Evolutionary conservation across 2,797 vertebrate genomes (phyloP).

Genomic region (Synaphobranchus kaupii): DNA sequence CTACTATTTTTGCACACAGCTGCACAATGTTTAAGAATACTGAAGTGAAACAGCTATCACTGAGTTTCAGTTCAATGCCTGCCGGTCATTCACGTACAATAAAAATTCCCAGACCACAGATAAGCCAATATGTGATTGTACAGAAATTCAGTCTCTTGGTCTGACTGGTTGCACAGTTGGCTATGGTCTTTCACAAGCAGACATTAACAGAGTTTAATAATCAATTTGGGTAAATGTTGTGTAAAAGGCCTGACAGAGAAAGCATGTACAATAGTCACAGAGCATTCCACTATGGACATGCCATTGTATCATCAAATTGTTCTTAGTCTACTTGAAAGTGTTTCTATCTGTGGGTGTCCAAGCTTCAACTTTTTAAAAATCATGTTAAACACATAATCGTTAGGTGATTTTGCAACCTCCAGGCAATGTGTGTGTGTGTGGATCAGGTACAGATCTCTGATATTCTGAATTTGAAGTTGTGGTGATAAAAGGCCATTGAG

Average conservation of each 20-base stretch:
- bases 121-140: background rate
- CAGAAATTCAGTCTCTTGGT: background rate
- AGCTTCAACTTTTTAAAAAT: background rate
- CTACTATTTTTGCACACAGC: background rate
- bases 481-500: conserved; percentile 65
- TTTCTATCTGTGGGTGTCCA: background rate
- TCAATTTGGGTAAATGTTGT: background rate
- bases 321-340: background rate
- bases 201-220: background rate
- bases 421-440: conserved; percentile 28
- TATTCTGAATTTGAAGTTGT: conserved; percentile 60
- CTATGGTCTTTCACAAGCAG: background rate
- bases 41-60: background rate
- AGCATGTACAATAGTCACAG: background rate
- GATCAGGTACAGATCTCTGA: conserved; percentile 56
- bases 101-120: background rate
- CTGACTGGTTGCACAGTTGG: background rate
- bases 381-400: background rate
- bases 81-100: background rate
- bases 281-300: background rate
- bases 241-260: background rate
- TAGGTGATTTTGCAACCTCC: too few relatives aligned
- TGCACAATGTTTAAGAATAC: background rate
- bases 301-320: background rate
- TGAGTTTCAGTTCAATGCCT: background rate